These are phyloP conservation scores for Eudemis profundana DNA, from an alignment of 2,888 invertebrate genomes.

Conservation along the genomic window DNA sequence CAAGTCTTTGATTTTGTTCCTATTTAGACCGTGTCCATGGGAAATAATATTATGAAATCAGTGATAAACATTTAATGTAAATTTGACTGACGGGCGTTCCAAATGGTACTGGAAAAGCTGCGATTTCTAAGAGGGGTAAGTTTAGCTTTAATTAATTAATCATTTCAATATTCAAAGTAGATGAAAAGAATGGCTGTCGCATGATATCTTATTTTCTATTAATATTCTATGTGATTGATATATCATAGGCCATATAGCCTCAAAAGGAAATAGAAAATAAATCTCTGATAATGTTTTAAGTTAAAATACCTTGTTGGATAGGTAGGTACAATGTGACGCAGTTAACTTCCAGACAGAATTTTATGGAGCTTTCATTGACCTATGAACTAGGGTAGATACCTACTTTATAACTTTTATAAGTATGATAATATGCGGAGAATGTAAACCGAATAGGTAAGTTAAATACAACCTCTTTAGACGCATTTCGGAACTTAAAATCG, in stretches of 20 bases:
- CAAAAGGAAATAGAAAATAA: not conserved
- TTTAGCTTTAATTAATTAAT: constrained; percentile 28
- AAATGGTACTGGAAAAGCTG: constrained; percentile 57
- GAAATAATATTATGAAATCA: constrained; percentile 46
- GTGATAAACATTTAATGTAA: constrained; percentile 34
- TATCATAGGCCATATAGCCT: not conserved
- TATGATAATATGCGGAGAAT: too few relatives aligned
- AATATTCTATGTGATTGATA: too few relatives aligned
- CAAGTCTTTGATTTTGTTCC: constrained; percentile 55
- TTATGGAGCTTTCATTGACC: not conserved
- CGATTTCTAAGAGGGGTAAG: constrained; percentile 51
- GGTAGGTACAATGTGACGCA: not conserved
- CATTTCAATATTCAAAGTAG: constrained; percentile 3
- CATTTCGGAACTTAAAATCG: too few relatives aligned
- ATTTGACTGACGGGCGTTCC: constrained; percentile 16
- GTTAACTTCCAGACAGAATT: not conserved
- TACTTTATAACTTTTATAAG: too few relatives aligned
- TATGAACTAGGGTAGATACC: too few relatives aligned
- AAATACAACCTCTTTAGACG: too few relatives aligned
- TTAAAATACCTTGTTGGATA: not conserved
- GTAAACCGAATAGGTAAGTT: too few relatives aligned
- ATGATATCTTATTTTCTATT: not conserved
- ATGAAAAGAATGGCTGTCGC: not conserved
- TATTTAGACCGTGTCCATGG: constrained; percentile 40
- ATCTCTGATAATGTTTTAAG: not conserved